Evolutionary conservation across 1,140 invertebrate species (phyloP).

Genomic region (Laodelphax striatellus): DNA sequence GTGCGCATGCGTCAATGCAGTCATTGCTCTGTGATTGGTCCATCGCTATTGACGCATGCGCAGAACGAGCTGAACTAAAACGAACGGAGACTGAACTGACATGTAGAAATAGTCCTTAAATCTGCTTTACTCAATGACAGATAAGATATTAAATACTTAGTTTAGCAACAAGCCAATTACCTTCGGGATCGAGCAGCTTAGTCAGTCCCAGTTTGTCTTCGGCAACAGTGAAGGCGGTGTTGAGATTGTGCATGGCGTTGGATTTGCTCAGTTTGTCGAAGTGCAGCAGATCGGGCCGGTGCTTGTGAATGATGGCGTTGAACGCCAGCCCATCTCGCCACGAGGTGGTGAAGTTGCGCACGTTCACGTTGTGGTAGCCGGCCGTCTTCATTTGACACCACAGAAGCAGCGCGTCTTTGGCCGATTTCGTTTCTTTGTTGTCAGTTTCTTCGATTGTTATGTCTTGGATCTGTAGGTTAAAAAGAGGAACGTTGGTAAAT

Average conservation of each 20-base stretch:
- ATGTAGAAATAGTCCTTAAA: too few species aligned
- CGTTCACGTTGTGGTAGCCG: conserved; percentile 98
- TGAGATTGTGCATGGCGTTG: conserved; percentile 94
- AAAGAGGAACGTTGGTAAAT: not conserved
- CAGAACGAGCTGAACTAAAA: too few species aligned
- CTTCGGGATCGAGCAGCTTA: conserved; percentile 95
- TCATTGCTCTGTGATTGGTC: too few species aligned
- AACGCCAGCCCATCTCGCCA: conserved; percentile 99
- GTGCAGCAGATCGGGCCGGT: conserved; percentile 89
- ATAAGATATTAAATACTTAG: too few species aligned
- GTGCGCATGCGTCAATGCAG: too few species aligned
- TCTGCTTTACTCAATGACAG: too few species aligned
- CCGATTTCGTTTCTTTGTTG: conserved; percentile 94
- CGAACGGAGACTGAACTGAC: too few species aligned
- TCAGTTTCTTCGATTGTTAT: conserved; percentile 99
- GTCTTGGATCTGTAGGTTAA: conserved; percentile 78
- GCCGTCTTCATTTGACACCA: conserved; percentile 99
- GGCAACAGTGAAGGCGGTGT: conserved; percentile 92
- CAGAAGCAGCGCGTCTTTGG: conserved; percentile 88
- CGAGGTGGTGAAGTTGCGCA: conserved; percentile 97
- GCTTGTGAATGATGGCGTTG: conserved; percentile 99
- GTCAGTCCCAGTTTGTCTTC: conserved; percentile 96
- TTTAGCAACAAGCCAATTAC: conserved; percentile 31
- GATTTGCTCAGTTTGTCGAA: conserved; percentile 94
- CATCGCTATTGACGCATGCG: too few species aligned